Evolutionary conservation across 2,113 vertebrate genomes (phyloP).

Genomic region (Colius striatus): DNA sequence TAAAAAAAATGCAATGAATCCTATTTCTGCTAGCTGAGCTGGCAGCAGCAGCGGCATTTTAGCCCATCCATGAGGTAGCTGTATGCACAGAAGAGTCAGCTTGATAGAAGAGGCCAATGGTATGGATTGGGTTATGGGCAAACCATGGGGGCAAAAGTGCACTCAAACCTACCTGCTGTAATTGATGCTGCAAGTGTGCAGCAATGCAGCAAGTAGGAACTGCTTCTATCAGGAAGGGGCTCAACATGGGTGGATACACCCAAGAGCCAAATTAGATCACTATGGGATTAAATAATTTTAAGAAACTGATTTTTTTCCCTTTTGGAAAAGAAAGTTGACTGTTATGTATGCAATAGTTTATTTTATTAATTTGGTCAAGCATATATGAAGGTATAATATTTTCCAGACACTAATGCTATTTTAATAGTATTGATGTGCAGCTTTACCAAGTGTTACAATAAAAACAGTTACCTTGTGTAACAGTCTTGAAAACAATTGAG

Average conservation of each 20-base stretch:
- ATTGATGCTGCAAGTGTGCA: neutral
- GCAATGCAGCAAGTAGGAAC: neutral
- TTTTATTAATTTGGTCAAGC: neutral
- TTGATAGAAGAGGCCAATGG: no score
- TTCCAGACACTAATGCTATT: neutral
- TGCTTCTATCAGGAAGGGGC: neutral
- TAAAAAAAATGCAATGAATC: rapidly evolving
- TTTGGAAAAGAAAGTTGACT: neutral
- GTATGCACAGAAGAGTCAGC: rapidly evolving
- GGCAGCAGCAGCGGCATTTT: neutral
- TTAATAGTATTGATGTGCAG: neutral
- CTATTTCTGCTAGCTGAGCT: neutral
- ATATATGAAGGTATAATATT: neutral
- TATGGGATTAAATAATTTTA: neutral
- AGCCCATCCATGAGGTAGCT: rapidly evolving
- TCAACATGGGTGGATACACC: neutral
- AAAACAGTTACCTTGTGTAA: neutral
- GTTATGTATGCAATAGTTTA: neutral
- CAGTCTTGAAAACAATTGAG: neutral
- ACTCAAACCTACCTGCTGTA: neutral
- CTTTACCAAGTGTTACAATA: neutral
- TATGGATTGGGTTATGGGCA: rapidly evolving
- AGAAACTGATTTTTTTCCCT: neutral
- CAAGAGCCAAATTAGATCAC: neutral
- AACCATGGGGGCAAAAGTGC: neutral